Percentiles rank a stretch among this genome's conserved stretches.
Evolutionary conservation across 1,140 invertebrate species (phyloP).

Genomic region (Calephelis nemesis): DNA sequence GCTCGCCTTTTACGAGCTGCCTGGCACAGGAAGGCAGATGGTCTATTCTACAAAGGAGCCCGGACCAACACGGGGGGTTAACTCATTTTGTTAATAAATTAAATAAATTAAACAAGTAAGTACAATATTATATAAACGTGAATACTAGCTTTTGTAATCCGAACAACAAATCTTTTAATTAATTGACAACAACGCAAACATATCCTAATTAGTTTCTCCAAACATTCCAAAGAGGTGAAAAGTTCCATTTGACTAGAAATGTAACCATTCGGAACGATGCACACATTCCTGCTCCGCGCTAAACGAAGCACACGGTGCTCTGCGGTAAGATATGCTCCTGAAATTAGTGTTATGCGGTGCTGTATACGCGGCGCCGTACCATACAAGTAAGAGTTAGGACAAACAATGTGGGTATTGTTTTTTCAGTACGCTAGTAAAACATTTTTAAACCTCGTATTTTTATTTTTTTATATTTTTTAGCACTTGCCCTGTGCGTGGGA

Average conservation of each 20-base stretch:
- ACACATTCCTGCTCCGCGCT: constrained; percentile 30
- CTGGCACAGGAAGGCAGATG: too few species aligned
- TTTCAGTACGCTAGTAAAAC: too few species aligned
- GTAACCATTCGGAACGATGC: constrained; percentile 35
- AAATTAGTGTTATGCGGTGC: constrained; percentile 33
- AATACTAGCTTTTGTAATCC: background rate
- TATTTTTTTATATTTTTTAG: too few species aligned
- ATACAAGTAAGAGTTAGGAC: background rate
- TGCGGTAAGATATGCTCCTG: constrained; percentile 31
- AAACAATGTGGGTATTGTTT: background rate
- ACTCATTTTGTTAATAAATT: too few species aligned
- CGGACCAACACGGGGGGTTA: too few species aligned
- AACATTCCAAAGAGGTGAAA: constrained; percentile 1
- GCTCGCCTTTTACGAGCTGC: too few species aligned
- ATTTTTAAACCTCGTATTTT: too few species aligned
- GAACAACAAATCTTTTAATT: background rate
- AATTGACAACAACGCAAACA: background rate
- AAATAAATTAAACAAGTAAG: background rate
- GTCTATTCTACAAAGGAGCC: too few species aligned
- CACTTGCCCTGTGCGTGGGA: too few species aligned
- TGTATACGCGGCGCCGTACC: constrained; percentile 24
- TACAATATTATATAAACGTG: background rate
- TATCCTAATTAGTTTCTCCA: background rate
- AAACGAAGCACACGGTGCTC: constrained; percentile 29
- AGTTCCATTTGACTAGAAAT: constrained; percentile 14